phyloP scores from a whole-genome alignment of 1,140 invertebrate species.

The Tyrophagus putrescentiae region DNA sequence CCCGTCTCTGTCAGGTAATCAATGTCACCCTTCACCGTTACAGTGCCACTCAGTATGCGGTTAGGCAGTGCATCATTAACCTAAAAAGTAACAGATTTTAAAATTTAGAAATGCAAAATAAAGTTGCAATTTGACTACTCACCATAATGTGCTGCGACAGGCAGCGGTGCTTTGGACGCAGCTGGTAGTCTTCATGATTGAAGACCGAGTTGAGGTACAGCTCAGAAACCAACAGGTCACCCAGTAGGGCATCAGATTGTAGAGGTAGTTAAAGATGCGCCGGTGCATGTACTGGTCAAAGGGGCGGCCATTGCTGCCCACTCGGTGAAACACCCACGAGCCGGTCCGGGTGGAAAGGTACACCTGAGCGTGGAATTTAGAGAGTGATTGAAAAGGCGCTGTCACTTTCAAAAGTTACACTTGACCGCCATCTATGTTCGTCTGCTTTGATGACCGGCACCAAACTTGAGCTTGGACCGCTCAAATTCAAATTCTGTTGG shows the following conservation, averaged over 20 bases:
- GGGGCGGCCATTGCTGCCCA: conserved; percentile 32
- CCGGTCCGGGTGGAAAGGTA: conserved; percentile 38
- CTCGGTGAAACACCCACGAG: conserved; percentile 36
- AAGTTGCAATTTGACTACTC: too few relatives aligned
- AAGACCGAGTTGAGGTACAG: conserved; percentile 30
- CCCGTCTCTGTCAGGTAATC: conserved; percentile 31
- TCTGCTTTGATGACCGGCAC: not conserved
- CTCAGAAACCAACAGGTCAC: conserved; percentile 23
- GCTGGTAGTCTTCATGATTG: conserved; percentile 37
- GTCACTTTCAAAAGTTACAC: not conserved
- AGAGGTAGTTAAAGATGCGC: conserved; percentile 21
- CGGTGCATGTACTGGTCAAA: conserved; percentile 28
- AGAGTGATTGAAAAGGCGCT: not conserved
- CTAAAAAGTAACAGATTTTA: too few relatives aligned
- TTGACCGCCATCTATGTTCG: not conserved
- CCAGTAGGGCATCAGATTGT: conserved; percentile 22
- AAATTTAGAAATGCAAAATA: too few relatives aligned
- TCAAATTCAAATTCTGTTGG: not conserved
- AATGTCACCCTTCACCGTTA: conserved; percentile 36
- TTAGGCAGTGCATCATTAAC: conserved; percentile 41
- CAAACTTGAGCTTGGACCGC: not conserved
- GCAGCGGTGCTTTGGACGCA: conserved; percentile 37
- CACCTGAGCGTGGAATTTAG: conserved; percentile 29
- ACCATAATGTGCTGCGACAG: conserved; percentile 39
- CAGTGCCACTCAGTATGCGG: conserved; percentile 37